A percentile compares a stretch with the other conserved stretches of the same genome.
Conservation (phyloP, 2,797 vertebrate genomes). For the Squalus acanthias region DNA sequence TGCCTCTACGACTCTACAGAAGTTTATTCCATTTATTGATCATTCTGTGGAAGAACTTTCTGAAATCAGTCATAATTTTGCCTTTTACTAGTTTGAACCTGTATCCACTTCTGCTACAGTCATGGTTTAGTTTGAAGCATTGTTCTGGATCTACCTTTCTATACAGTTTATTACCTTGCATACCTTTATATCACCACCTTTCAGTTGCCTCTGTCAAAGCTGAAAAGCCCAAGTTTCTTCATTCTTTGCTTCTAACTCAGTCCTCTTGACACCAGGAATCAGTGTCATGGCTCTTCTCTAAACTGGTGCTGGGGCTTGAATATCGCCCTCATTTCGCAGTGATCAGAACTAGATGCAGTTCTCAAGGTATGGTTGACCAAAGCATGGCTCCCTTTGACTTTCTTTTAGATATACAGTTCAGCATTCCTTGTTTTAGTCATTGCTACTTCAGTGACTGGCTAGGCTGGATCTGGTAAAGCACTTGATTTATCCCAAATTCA, state of each 20-base stretch:
- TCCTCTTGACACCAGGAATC: neutral
- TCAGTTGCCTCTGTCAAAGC: neutral
- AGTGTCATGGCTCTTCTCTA: neutral
- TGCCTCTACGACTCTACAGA: neutral
- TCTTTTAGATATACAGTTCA: neutral
- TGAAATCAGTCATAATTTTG: neutral
- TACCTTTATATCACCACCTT: neutral
- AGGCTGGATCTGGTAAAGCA: neutral
- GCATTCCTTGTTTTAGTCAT: neutral
- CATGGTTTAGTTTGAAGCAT: neutral
- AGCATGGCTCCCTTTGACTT: neutral
- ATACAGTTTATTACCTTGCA: neutral
- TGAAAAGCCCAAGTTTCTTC: neutral
- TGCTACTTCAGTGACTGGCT: neutral
- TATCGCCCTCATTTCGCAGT: neutral
- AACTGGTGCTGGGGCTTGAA: neutral
- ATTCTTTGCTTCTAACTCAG: neutral
- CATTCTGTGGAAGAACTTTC: neutral
- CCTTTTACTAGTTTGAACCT: neutral
- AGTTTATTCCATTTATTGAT: conserved; percentile 16
- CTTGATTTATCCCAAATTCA: neutral
- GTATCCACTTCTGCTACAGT: neutral
- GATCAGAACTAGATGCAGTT: neutral
- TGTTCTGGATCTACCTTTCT: neutral
- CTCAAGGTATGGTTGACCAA: neutral